phyloP scores from a whole-genome alignment of 1,140 invertebrate species.

The Rhynchophorus ferrugineus region DNA sequence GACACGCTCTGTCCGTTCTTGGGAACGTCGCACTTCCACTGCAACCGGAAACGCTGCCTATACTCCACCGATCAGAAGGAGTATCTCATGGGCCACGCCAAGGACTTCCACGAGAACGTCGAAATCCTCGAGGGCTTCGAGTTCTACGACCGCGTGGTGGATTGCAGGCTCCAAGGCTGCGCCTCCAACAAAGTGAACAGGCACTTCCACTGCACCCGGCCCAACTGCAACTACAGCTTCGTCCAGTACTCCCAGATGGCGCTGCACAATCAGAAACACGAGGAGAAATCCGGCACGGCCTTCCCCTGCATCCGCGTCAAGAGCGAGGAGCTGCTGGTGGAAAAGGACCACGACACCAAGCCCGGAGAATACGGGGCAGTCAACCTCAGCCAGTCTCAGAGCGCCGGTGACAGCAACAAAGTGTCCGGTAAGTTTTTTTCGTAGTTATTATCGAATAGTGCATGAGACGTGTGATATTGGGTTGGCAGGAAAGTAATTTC shows the following conservation, averaged over 20 bases:
- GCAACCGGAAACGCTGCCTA: slow-evolving; percentile 64
- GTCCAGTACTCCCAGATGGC: slow-evolving; percentile 66
- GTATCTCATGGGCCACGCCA: slow-evolving; percentile 50
- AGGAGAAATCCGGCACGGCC: slow-evolving; percentile 26
- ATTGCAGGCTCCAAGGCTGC: slow-evolving; percentile 64
- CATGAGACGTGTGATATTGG: background rate
- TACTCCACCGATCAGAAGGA: slow-evolving; percentile 40
- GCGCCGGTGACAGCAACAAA: slow-evolving; percentile 28
- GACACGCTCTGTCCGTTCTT: slow-evolving; percentile 51
- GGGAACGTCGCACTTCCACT: slow-evolving; percentile 59
- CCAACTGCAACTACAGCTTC: slow-evolving; percentile 68
- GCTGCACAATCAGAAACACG: slow-evolving; percentile 60
- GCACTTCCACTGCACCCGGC: slow-evolving; percentile 71
- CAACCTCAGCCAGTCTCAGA: slow-evolving; percentile 28
- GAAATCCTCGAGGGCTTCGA: slow-evolving; percentile 75
- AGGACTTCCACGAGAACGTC: slow-evolving; percentile 77
- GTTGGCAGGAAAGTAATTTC: background rate
- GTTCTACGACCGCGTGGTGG: slow-evolving; percentile 70
- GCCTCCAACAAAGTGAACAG: slow-evolving; percentile 41
- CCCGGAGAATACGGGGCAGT: slow-evolving; percentile 28
- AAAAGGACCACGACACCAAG: slow-evolving; percentile 10
- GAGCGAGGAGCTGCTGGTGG: slow-evolving; percentile 25
- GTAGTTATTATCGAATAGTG: no score
- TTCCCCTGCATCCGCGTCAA: slow-evolving; percentile 19
- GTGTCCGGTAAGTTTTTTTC: slow-evolving; percentile 37